Evolutionary conservation across 2,797 vertebrate species (phyloP).

Genomic region (Balearica regulorum): DNA sequence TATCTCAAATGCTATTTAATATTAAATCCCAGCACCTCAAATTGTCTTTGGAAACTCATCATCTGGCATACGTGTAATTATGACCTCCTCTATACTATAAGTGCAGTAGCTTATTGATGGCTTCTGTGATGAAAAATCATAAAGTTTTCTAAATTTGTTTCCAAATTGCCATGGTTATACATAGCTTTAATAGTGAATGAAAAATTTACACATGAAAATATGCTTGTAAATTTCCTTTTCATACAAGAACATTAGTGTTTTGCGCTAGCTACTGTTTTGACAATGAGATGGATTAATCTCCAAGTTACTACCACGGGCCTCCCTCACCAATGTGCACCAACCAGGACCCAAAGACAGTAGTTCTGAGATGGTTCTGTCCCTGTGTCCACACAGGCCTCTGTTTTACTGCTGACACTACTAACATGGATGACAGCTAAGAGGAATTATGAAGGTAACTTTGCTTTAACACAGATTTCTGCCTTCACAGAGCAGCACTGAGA

Average conservation of each 20-base stretch:
- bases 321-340: background rate
- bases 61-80: background rate
- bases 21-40: background rate
- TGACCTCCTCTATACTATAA: background rate
- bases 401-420: background rate
- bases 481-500: background rate
- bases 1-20: background rate
- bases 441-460: background rate
- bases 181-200: background rate
- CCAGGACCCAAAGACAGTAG: background rate
- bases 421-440: background rate
- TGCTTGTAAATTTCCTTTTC: background rate
- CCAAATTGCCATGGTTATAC: background rate
- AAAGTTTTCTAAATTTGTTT: background rate
- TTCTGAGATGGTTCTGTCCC: background rate
- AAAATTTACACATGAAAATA: background rate
- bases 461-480: background rate
- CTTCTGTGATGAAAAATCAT: background rate
- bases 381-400: fast-evolving
- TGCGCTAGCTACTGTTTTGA: background rate
- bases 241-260: background rate
- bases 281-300: background rate
- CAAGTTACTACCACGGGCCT: background rate
- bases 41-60: background rate
- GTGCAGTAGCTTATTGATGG: background rate